A percentile compares a stretch with the other conserved stretches of the same genome.
These are phyloP conservation scores for Ephydatia muelleri DNA, from an alignment of 37 sponge, comb jelly and placozoan species.

Conservation along the genomic window DNA sequence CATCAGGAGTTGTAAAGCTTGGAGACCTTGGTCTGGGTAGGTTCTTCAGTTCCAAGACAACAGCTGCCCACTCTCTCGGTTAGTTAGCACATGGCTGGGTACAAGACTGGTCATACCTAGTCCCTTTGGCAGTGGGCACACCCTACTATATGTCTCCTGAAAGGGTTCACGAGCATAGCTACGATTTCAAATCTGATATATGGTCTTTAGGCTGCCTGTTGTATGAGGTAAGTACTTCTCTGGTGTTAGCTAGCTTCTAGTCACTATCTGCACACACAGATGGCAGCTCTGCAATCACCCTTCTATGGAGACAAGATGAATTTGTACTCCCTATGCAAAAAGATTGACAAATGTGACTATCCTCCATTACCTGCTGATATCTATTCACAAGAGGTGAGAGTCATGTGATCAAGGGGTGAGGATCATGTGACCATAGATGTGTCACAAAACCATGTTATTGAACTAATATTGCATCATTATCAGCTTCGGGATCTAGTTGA, in stretches of 20 bases:
- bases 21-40: slow-evolving; percentile 97
- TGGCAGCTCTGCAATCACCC: slow-evolving; percentile 98
- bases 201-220: slow-evolving; percentile 99
- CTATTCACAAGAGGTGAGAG: slow-evolving; percentile 86
- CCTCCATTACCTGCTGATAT: slow-evolving; percentile 96
- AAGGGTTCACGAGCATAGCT: slow-evolving; percentile 96
- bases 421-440: not conserved
- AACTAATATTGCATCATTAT: not conserved
- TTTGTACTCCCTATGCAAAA: slow-evolving; percentile 95
- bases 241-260: not conserved
- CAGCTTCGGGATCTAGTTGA: slow-evolving; percentile 90
- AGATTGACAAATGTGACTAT: slow-evolving; percentile 99
- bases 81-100: not conserved
- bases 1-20: slow-evolving; percentile 93
- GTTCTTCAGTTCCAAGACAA: slow-evolving; percentile 97
- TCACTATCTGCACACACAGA: slow-evolving; percentile 10
- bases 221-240: slow-evolving; percentile 73
- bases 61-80: slow-evolving; percentile 96
- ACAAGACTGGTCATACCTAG: too few species aligned
- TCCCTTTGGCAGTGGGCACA: slow-evolving; percentile 96
- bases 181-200: slow-evolving; percentile 97
- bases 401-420: not conserved
- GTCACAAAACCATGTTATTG: too few species aligned
- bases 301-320: slow-evolving; percentile 99
- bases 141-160: slow-evolving; percentile 99